Evolutionary conservation across 2,888 invertebrate species (phyloP).

Genomic region (Congeria kusceri): DNA sequence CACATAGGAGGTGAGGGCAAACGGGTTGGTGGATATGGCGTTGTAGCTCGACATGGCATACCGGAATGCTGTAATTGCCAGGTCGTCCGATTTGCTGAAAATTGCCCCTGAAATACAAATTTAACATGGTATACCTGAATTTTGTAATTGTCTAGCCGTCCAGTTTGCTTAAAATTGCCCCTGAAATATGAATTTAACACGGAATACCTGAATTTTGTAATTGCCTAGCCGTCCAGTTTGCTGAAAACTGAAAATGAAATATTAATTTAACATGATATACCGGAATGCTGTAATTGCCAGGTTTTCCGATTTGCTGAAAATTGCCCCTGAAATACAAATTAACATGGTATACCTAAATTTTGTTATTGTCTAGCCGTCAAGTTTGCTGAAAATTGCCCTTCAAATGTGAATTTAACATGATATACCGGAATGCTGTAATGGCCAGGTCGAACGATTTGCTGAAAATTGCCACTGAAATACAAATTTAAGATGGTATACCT

Average conservation of each 20-base stretch:
- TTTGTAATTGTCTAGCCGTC: background rate
- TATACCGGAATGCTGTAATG: conserved; percentile 6
- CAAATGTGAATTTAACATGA: too few relatives aligned
- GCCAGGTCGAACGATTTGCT: background rate
- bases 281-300: conserved; percentile 54
- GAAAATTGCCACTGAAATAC: conserved; percentile 34
- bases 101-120: conserved; percentile 54
- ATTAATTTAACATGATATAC: conserved; percentile 44
- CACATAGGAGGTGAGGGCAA: conserved; percentile 50
- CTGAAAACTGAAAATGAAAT: conserved; percentile 29
- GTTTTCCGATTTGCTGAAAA: conserved; percentile 39
- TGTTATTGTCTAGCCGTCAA: background rate
- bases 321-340: conserved; percentile 52
- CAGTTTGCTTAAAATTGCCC: background rate
- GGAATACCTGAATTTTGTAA: too few relatives aligned
- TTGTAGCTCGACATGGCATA: conserved; percentile 50
- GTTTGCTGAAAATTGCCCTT: background rate
- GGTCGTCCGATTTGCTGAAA: conserved; percentile 38
- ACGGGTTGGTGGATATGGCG: conserved; percentile 52
- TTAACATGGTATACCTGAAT: too few relatives aligned
- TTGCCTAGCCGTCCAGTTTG: background rate
- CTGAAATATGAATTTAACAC: too few relatives aligned
- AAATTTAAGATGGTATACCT: conserved; percentile 44
- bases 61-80: conserved; percentile 51
- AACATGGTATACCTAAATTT: too few relatives aligned